These are phyloP conservation scores for Sebastes reedi DNA, from an alignment of 2,797 vertebrate species.

Conservation along the genomic window DNA sequence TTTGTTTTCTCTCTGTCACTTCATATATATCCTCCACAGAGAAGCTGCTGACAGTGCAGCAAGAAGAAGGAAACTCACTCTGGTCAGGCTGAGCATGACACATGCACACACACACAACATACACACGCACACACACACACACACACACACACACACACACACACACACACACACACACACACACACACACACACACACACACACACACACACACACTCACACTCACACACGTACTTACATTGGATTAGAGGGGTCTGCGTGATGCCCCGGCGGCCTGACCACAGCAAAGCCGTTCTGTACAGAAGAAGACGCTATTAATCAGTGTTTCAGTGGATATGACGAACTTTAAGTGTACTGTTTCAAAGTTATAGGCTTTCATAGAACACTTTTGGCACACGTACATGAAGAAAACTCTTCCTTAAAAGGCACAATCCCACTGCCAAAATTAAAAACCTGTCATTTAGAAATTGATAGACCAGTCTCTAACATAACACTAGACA, in stretches of 20 bases:
- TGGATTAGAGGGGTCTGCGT: slow-evolving; percentile 92
- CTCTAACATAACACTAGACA: neutral
- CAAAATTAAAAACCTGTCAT: neutral
- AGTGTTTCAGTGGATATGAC: neutral
- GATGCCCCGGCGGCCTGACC: slow-evolving; percentile 95
- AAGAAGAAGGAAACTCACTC: slow-evolving; percentile 2
- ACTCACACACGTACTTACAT: slow-evolving; percentile 83
- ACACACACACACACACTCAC: slow-evolving; percentile 18
- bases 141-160: neutral
- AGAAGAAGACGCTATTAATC: slow-evolving; percentile 35
- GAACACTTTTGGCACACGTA: neutral
- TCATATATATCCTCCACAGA: slow-evolving; percentile 34
- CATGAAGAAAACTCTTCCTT: neutral
- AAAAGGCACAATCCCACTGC: neutral
- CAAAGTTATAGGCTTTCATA: neutral
- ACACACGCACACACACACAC: neutral
- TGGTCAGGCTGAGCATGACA: neutral
- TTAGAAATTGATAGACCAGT: neutral
- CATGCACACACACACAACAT: neutral
- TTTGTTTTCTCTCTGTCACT: slow-evolving; percentile 19
- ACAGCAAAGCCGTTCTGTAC: slow-evolving; percentile 95
- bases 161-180: no score
- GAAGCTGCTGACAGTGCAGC: slow-evolving; percentile 41
- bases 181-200: neutral
- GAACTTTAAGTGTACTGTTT: neutral